Conservation (phyloP, 1,140 invertebrate genomes). For the Aphelinus certus region DNA sequence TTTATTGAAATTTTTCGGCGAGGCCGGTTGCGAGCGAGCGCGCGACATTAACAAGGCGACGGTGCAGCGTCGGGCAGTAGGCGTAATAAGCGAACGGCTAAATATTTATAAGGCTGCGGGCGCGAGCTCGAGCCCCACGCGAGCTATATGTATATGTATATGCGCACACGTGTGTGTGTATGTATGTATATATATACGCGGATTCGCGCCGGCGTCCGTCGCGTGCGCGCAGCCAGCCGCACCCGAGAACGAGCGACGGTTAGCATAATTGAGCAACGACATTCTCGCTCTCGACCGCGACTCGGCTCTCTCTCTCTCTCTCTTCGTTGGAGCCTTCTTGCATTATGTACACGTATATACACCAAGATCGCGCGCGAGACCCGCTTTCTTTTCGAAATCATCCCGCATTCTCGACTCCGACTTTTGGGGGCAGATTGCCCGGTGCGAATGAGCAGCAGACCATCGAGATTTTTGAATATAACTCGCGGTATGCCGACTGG, state of each 20-base stretch:
- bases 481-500: too few species aligned
- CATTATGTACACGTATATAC: neutral
- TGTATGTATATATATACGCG: too few species aligned
- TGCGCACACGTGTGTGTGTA: too few species aligned
- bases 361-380: too few species aligned
- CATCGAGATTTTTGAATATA: too few species aligned
- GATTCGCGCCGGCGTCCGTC: constrained; percentile 2
- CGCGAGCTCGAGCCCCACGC: constrained; percentile 5
- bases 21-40: too few species aligned
- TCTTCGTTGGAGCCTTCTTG: neutral
- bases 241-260: constrained; percentile 27
- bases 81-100: constrained; percentile 29
- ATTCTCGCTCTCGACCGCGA: constrained; percentile 15
- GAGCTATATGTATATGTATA: neutral
- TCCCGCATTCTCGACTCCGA: too few species aligned
- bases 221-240: neutral
- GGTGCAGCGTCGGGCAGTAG: neutral
- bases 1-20: too few species aligned
- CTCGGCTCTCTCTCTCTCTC: neutral
- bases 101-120: constrained; percentile 32
- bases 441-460: too few species aligned
- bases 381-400: too few species aligned
- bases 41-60: constrained; percentile 27
- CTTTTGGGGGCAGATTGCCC: too few species aligned
- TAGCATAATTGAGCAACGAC: constrained; percentile 37